Evolutionary conservation across 2,888 invertebrate genomes (phyloP).

Genomic region (Eumacrocentrus americanus): DNA sequence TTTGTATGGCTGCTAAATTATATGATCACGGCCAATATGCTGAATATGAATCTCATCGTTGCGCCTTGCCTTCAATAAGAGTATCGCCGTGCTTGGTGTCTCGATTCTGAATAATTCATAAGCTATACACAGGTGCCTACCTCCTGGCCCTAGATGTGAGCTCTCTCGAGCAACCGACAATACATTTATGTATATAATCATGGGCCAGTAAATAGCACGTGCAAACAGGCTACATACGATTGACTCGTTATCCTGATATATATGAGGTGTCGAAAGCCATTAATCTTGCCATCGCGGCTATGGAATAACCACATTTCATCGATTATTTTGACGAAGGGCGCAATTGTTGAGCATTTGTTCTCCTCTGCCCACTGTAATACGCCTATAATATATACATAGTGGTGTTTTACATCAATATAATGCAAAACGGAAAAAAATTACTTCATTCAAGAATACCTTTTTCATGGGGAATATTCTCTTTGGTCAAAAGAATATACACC

Average conservation of each 20-base stretch:
- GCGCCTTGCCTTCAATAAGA: background rate
- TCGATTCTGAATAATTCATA: slow-evolving; percentile 11
- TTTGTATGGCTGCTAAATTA: background rate
- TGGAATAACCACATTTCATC: slow-evolving; percentile 18
- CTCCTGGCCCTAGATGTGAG: slow-evolving; percentile 5
- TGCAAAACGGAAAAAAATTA: too few species aligned
- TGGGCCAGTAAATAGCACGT: background rate
- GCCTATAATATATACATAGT: too few species aligned
- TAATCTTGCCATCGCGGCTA: slow-evolving; percentile 16
- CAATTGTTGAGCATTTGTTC: background rate
- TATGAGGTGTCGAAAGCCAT: slow-evolving; percentile 7
- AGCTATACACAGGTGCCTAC: background rate
- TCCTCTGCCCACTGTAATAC: background rate
- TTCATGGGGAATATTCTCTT: background rate
- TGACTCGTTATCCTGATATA: slow-evolving; percentile 18
- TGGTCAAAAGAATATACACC: background rate
- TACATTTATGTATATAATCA: slow-evolving; percentile 5
- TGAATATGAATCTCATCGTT: slow-evolving; percentile 7
- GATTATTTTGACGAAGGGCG: slow-evolving; percentile 9
- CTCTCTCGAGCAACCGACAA: background rate
- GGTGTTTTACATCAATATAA: too few species aligned
- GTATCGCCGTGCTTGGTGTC: background rate
- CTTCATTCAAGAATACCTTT: too few species aligned
- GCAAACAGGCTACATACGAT: slow-evolving; percentile 13
- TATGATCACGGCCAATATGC: background rate